Evolutionary conservation across 2,113 vertebrate genomes (phyloP), one percentile per base, ranked within the genome.

Genomic region (Noctilio leporinus): DNA sequence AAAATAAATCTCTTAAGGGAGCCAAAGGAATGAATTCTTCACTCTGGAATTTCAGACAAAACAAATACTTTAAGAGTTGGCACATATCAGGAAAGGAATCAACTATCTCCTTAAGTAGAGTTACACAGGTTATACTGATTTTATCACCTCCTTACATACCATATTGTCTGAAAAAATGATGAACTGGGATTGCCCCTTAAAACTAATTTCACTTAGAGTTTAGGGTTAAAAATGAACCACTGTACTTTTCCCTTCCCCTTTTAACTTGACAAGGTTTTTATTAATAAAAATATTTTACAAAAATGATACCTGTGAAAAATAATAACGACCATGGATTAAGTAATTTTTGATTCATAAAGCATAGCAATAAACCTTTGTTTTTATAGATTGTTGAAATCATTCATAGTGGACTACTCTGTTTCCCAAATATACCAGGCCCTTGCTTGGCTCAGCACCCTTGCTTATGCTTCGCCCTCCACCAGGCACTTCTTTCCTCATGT

Each of bases 1-100:
- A 62, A 78, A 86, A 86, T 45, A n/a, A 24, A 91, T 33, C 47
- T 26, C 45, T 72, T 86, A 86, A 72, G 30, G 35, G 33, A 28
- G 73, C 53, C 65, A 86, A 86, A 81, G 65, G 35, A 91, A 86
- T 91, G 35, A 86, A 38, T 91, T 91, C 90, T 86, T 85, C 45
- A 64, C 17, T 53, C 43, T 51, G 64, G 43, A 78, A 91, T 57
- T 83, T 84, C 70, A 84, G 86, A 51, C n/a, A 77, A 89, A 84
- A 73, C 55, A 89, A 86, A 72, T 80, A 62, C 19, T 91, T 67
- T 91, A 72, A 73, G 75, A 72, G 33, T 57, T 81, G 45, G 47
- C 81, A 81, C 38, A 82, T 26, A 67, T 49, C 26, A 77, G 45
- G 57, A 81, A 82, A 64, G 33, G 85, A 91, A 86, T 86, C 81